Base-by-base conservation (phyloP, 2,113 vertebrate species). In the Odocoileus virginianus region DNA sequence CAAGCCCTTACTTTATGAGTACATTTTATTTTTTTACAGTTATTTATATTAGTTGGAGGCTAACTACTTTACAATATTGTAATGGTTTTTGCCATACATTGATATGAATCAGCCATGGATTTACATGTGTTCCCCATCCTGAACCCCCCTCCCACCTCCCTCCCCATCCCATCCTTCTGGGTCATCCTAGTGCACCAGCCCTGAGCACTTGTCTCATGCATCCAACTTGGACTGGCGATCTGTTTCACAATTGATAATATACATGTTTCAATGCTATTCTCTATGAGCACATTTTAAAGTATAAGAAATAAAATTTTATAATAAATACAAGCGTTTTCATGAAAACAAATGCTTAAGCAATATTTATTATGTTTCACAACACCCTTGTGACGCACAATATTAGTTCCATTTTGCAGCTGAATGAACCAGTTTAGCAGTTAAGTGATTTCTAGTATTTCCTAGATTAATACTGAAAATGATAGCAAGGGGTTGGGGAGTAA, bases 301-400 rank as follows among this genome's bases (percentile, higher is more conserved):
- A 50, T 90, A 87, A 50, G 27, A 95, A 60, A 87, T 83, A n/a
- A 40, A 83, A 87, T 90, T 95, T 81, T 14, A 79, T 81, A 94
- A 97, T 87, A 58, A 93, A 91, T 92, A 61, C 23, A 92, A 45
- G 19, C 79, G 10, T 90, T 97, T 92, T 85, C 55, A 95, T 23
- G 87, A 28, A 87, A 94, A 90, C 52, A 95, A 94, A 97, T 60
- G 55, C 13, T 89, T 93, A 89, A 95, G 60, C 43, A 78, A 83
- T 89, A 89, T 93, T 97, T 95, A 93, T 95, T 87, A 97, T 94
- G 84, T n/a, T 79, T 96, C 57, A 96, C 21, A 87, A 60, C 57
- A 96, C 45, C 58, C 87, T 79, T 83, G 10, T 78, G 83, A 97
- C 1, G 11, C 33, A 95, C 55, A 83, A 25, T 95, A 84, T 94